phyloP scores from a whole-genome alignment of 2,797 vertebrate species.

The Anableps anableps region DNA sequence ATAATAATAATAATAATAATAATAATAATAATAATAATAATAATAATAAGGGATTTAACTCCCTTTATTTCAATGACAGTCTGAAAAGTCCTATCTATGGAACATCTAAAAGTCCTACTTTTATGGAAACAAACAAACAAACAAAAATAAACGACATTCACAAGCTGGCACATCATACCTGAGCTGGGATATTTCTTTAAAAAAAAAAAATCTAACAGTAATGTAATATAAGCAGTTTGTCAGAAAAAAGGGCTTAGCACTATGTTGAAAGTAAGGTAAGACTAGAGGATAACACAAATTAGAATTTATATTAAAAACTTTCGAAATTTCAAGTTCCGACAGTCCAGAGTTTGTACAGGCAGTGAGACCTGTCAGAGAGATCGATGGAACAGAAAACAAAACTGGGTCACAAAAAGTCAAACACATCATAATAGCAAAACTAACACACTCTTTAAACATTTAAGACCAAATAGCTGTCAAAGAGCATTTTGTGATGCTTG shows the following conservation, averaged over 20 bases:
- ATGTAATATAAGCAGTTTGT: constrained; percentile 93
- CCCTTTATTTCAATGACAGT: constrained; percentile 66
- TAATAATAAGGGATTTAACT: constrained; percentile 59
- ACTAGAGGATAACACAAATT: constrained; percentile 97
- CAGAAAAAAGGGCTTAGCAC: constrained; percentile 77
- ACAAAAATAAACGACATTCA: constrained; percentile 84
- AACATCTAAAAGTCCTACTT: constrained; percentile 41
- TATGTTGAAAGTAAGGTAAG: constrained; percentile 88
- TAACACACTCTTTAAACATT: constrained; percentile 91
- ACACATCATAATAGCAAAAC: constrained; percentile 78
- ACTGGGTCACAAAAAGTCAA: constrained; percentile 43
- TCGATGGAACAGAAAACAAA: constrained; percentile 84
- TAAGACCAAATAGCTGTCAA: constrained; percentile 98
- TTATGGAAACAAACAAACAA: constrained; percentile 66
- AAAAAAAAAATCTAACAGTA: constrained; percentile 87
- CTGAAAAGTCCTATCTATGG: constrained; percentile 50
- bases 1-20: constrained; percentile 61
- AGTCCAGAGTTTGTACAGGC: constrained; percentile 89
- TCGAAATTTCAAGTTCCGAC: constrained; percentile 94
- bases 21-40: constrained; percentile 60
- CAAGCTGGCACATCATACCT: constrained; percentile 99
- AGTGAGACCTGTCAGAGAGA: constrained; percentile 75
- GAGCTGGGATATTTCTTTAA: constrained; percentile 90
- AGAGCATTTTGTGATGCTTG: constrained; percentile 84
- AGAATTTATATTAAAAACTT: constrained; percentile 89